Evolutionary conservation across 2,888 invertebrate species (phyloP).

Genomic region (Tinea trinotella): DNA sequence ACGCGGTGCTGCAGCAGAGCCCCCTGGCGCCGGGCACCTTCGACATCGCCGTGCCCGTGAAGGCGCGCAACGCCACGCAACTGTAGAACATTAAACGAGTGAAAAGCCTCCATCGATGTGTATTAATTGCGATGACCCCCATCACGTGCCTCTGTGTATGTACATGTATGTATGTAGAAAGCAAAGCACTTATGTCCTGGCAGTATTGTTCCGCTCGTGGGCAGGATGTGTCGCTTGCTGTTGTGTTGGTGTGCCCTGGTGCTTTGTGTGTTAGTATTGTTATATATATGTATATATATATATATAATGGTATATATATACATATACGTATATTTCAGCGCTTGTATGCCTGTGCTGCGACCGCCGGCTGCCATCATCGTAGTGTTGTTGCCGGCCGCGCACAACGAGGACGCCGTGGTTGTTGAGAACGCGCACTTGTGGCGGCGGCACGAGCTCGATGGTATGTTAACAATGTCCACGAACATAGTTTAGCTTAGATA

Average conservation of each 20-base stretch:
- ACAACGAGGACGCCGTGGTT: not conserved
- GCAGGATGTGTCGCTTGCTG: not conserved
- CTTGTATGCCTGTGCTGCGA: not conserved
- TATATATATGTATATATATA: not conserved
- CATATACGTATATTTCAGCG: no score
- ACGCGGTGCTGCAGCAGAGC: slow-evolving; percentile 29
- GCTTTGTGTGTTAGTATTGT: not conserved
- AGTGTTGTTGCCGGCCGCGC: not conserved
- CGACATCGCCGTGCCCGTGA: slow-evolving; percentile 7
- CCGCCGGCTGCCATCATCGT: not conserved
- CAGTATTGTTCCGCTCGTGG: not conserved
- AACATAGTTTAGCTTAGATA: no score
- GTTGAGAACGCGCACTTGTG: not conserved
- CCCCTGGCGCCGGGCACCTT: slow-evolving; percentile 23
- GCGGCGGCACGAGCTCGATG: not conserved
- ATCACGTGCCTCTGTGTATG: no score
- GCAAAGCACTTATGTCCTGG: no score
- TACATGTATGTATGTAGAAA: no score
- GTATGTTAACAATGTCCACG: no score
- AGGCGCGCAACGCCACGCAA: no score
- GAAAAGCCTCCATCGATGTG: no score
- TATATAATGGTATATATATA: not conserved
- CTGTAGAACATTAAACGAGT: no score
- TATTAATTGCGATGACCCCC: no score
- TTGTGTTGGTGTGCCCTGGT: not conserved